Percentiles rank a stretch among this genome's conserved stretches.
These are phyloP conservation scores for Danio kyathit DNA, from an alignment of 2,797 vertebrate species.

Conservation along the genomic window DNA sequence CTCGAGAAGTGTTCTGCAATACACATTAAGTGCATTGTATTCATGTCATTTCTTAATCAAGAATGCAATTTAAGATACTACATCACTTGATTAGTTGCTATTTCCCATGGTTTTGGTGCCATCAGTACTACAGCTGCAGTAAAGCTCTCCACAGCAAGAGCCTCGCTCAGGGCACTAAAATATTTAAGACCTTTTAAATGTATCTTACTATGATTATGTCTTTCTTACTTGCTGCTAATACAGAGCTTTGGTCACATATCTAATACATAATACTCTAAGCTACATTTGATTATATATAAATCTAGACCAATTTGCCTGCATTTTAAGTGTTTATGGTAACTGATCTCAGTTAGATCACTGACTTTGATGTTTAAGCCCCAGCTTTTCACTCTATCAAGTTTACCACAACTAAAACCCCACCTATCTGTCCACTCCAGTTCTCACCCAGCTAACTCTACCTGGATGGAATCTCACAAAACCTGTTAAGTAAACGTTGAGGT, in stretches of 20 bases:
- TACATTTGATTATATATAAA: background rate
- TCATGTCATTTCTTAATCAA: background rate
- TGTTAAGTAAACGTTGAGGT: background rate
- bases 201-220: background rate
- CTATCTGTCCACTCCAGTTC: background rate
- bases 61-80: background rate
- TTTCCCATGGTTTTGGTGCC: background rate
- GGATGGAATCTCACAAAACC: background rate
- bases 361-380: constrained; percentile 3
- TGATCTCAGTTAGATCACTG: background rate
- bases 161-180: background rate
- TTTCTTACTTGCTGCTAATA: background rate
- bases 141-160: background rate
- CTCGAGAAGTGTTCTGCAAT: too few species aligned
- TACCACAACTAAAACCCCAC: background rate
- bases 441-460: background rate
- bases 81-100: background rate
- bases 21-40: too few species aligned
- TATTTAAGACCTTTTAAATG: constrained; percentile 9
- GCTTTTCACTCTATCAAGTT: background rate
- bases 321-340: background rate
- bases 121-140: constrained; percentile 3
- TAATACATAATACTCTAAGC: background rate
- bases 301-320: background rate
- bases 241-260: background rate